Evolutionary conservation across 2,888 invertebrate species (phyloP), one percentile per base, ranked within the genome.

Genomic region (Mesochorus sp.): DNA sequence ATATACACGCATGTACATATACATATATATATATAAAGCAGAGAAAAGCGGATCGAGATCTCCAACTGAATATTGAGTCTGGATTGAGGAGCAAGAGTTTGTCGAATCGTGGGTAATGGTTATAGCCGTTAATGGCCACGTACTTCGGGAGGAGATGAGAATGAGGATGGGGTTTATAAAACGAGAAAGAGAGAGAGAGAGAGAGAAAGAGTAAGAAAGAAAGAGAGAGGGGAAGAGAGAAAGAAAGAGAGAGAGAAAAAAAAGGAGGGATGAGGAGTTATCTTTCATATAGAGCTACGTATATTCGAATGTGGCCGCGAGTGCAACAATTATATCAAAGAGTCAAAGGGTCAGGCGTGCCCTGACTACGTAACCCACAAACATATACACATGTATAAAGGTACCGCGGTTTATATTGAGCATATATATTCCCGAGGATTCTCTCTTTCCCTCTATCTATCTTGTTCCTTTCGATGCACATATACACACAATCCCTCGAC

Each of bases 71-170:
- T 24, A 67, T 74, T 67, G 68, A 53, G 67, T 61, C 79, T 67
- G 53, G 73, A 78, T 76, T 70, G 77, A 70, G 57, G 10, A 57
- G 80, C 81, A 81, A 81, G 82, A 84, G 83, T 87, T 87, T 82
- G 85, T 86, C 84, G 88, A 85, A 88, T 89, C 87, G 71, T 51
- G 86, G 86, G 70, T 89, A 88, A 88, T 89, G 88, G 87, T 88
- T 89, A 88, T 88, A 85, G 87, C 88, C 85, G 86, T 85, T 88
- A 88, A 88, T 89, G 88, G 88, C 88, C 85, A 87, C 86, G 88
- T 88, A 87, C 86, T 82, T 78, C 76, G 71, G 67, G 67, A 57
- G 39, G 74, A 74, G 53, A 68, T 39, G 39, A 49, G 73, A 51
- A 57, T 37, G 44, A 61, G 24, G 42, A n/a, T n/a, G n/a, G n/a